Conservation (phyloP, 2,888 invertebrate species). For the Stenichneumon culpator region DNA sequence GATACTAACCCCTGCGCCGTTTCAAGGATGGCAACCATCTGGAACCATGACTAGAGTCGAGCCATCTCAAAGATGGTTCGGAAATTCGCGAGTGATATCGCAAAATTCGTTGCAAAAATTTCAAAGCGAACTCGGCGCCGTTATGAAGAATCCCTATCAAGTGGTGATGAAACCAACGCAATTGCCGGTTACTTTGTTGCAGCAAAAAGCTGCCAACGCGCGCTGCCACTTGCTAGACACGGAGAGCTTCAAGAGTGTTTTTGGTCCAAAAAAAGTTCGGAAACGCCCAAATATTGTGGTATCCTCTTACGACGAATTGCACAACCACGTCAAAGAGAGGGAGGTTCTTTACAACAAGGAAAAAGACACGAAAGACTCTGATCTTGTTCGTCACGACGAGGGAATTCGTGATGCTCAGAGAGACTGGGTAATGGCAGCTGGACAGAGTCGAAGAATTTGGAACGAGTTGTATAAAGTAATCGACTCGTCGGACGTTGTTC, state of each 20-base stretch:
- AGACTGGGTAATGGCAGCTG: slow-evolving; percentile 98
- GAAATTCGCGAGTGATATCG: slow-evolving; percentile 98
- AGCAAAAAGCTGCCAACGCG: slow-evolving; percentile 95
- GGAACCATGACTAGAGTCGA: slow-evolving; percentile 98
- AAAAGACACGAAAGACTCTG: slow-evolving; percentile 91
- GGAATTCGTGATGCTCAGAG: slow-evolving; percentile 93
- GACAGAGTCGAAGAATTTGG: slow-evolving; percentile 99
- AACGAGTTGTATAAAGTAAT: slow-evolving; percentile 99
- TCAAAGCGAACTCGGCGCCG: slow-evolving; percentile 97
- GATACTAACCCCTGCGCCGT: slow-evolving; percentile 97
- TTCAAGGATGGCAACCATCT: slow-evolving; percentile 95
- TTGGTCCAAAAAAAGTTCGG: slow-evolving; percentile 97
- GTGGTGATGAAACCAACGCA: slow-evolving; percentile 98
- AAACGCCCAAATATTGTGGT: slow-evolving; percentile 94
- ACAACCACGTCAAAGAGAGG: slow-evolving; percentile 90
- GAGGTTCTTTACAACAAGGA: slow-evolving; percentile 92
- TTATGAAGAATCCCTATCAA: slow-evolving; percentile 98
- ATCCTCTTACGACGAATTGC: slow-evolving; percentile 92
- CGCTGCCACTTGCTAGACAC: slow-evolving; percentile 98
- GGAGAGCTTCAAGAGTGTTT: slow-evolving; percentile 96
- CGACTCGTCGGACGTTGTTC: slow-evolving; percentile 98
- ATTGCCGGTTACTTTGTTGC: slow-evolving; percentile 96
- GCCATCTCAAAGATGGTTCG: slow-evolving; percentile 99
- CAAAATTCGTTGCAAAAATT: slow-evolving; percentile 96
- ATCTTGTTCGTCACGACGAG: slow-evolving; percentile 92